Evolutionary conservation across 2,113 vertebrate genomes (phyloP).

Genomic region (Anseranas semipalmata): DNA sequence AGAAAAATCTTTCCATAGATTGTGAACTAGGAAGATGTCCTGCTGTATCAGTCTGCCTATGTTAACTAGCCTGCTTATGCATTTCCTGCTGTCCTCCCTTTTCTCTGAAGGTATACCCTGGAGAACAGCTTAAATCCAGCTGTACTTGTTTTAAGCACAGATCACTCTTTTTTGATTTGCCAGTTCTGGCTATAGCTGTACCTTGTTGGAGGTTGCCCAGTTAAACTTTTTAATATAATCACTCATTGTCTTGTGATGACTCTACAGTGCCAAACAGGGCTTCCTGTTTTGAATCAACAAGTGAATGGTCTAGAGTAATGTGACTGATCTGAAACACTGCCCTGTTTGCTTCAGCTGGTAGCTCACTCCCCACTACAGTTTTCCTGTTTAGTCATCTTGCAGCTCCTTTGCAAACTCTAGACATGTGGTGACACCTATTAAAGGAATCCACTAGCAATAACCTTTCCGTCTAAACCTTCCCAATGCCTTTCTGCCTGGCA

Average conservation of each 20-base stretch:
- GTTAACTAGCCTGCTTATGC: background rate
- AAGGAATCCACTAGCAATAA: background rate
- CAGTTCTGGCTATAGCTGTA: background rate
- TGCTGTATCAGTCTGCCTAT: background rate
- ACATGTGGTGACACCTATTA: background rate
- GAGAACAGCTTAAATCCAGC: background rate
- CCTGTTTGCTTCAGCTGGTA: background rate
- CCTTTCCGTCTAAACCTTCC: background rate
- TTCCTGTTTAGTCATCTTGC: background rate
- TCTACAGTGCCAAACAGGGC: background rate
- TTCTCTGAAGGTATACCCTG: background rate
- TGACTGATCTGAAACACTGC: background rate
- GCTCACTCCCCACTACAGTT: background rate
- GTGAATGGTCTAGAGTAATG: background rate
- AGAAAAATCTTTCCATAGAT: background rate
- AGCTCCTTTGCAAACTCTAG: background rate
- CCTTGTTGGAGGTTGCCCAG: background rate
- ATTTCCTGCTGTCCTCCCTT: background rate
- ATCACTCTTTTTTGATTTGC: background rate
- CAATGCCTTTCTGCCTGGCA: background rate
- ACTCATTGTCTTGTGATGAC: background rate
- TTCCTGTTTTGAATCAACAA: background rate
- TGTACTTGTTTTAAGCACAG: background rate
- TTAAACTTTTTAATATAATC: background rate
- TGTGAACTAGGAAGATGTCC: background rate